Percentiles rank a stretch among this genome's conserved stretches.
phyloP scores from a whole-genome alignment of 2,888 invertebrate genomes.

The Idaea dimidiata region DNA sequence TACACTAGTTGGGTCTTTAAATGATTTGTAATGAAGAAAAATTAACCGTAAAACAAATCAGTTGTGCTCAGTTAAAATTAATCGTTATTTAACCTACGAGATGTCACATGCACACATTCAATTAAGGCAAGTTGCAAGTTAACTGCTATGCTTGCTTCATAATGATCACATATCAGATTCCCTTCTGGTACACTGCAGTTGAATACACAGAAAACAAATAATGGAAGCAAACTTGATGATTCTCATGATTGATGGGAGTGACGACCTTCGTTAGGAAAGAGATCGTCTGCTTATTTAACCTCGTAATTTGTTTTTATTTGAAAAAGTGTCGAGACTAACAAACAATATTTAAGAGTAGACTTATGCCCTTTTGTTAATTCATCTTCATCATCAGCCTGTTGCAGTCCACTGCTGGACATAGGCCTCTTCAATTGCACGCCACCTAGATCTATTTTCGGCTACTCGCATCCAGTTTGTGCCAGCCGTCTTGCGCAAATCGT shows the following conservation, averaged over 20 bases:
- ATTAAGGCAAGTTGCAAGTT: constrained; percentile 43
- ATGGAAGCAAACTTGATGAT: constrained; percentile 57
- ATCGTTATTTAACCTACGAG: constrained; percentile 35
- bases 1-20: neutral
- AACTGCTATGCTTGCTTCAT: constrained; percentile 28
- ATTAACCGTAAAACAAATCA: neutral
- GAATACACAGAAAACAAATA: constrained; percentile 51
- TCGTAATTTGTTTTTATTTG: no score
- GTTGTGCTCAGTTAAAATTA: constrained; percentile 18
- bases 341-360: no score
- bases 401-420: no score
- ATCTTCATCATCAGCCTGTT: no score
- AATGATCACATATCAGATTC: constrained; percentile 59
- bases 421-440: no score
- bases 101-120: constrained; percentile 45
- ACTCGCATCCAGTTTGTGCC: no score
- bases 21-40: neutral
- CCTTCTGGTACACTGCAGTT: constrained; percentile 47
- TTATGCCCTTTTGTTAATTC: no score
- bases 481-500: no score
- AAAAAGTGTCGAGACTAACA: no score
- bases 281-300: neutral
- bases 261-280: constrained; percentile 45
- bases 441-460: no score
- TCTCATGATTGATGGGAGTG: constrained; percentile 61